Evolutionary conservation across 2,888 invertebrate genomes (phyloP), one percentile per base, ranked within the genome.

Genomic region (Heteromurus nitidus): DNA sequence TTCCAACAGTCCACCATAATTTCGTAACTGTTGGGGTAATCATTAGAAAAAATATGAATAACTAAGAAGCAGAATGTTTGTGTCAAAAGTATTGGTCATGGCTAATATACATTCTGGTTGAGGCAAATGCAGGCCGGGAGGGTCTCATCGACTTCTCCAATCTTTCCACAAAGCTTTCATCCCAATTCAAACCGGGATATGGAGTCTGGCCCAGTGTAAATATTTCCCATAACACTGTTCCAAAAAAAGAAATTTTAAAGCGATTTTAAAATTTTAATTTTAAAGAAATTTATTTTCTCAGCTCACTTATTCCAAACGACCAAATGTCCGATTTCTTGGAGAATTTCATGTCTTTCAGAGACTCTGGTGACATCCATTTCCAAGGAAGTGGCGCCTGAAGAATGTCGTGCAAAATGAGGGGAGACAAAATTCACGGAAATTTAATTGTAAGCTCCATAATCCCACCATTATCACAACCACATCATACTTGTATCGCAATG

Each of bases 1-100:
- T 74, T 70, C 85, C 85, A 85, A 31, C 83, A 84, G 60, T 85
- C 83, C 16, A 20, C 13, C 81, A 85, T 83, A 5, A 85, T 64
- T 0, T 77, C 67, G 18, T 81, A 82, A 3, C 85, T 84, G 26
- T 36, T 36, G n/a, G n/a, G n/a, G n/a, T n/a, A n/a, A n/a, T n/a
- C n/a, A n/a, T n/a, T n/a, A n/a, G n/a, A n/a, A n/a, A n/a, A n/a
- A n/a, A n/a, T n/a, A n/a, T n/a, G n/a, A n/a, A n/a, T n/a, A n/a
- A n/a, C n/a, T n/a, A n/a, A n/a, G n/a, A n/a, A n/a, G n/a, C n/a
- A n/a, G n/a, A n/a, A n/a, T n/a, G n/a, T n/a, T n/a, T n/a, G n/a
- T n/a, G n/a, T n/a, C n/a, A n/a, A n/a, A n/a, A n/a, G n/a, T n/a
- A n/a, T n/a, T n/a, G n/a, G n/a, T n/a, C n/a, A n/a, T n/a, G n/a